phyloP scores from a whole-genome alignment of 2,797 vertebrate genomes.

The Channallabes apus region DNA sequence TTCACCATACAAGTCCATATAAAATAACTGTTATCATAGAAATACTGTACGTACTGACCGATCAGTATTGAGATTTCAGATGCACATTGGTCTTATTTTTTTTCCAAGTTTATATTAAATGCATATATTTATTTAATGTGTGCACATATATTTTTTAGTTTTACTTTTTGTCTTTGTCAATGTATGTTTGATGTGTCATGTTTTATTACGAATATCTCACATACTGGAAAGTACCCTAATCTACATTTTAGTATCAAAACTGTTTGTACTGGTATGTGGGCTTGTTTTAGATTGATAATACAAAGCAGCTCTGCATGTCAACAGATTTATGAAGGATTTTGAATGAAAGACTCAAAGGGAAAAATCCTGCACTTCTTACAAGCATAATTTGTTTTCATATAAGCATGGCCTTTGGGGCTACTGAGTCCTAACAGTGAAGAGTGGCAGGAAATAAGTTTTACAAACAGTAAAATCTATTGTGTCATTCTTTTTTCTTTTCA shows the following conservation, averaged over 20 bases:
- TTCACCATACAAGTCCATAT: neutral
- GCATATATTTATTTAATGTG: neutral
- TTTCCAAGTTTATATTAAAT: neutral
- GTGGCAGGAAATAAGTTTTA: neutral
- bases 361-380: neutral
- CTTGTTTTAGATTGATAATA: neutral
- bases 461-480: neutral
- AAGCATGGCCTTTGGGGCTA: neutral
- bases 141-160: neutral
- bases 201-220: too few relatives aligned
- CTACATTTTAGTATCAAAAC: too few relatives aligned
- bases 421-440: neutral
- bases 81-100: neutral
- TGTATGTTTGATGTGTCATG: neutral
- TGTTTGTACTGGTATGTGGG: too few relatives aligned
- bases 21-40: neutral
- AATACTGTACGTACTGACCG: neutral
- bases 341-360: neutral
- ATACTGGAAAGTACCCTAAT: too few relatives aligned
- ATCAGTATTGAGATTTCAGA: neutral
- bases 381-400: neutral
- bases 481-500: constrained; percentile 7
- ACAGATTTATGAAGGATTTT: neutral
- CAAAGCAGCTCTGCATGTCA: neutral
- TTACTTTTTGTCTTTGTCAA: neutral